These are phyloP conservation scores for Dendrolimus kikuchii DNA, from an alignment of 1,140 invertebrate species.

Conservation along the genomic window DNA sequence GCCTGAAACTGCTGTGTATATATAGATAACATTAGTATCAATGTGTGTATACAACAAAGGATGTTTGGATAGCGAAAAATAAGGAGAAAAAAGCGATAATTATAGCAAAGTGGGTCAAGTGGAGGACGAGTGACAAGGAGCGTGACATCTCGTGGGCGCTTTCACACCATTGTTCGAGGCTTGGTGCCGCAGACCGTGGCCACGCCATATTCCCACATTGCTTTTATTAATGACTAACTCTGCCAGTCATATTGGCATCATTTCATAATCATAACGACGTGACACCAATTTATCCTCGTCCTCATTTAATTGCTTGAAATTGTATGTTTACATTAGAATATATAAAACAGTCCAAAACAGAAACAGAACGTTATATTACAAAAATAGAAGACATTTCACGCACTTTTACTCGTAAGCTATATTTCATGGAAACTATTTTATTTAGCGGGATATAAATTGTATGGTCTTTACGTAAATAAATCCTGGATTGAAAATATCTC, in stretches of 20 bases:
- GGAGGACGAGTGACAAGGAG: slow-evolving; percentile 16
- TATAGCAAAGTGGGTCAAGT: slow-evolving; percentile 23
- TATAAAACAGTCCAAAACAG: too few relatives aligned
- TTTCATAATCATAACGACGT: slow-evolving; percentile 3
- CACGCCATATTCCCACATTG: slow-evolving; percentile 16
- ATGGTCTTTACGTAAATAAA: too few relatives aligned
- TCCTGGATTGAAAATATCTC: too few relatives aligned
- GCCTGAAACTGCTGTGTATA: too few relatives aligned
- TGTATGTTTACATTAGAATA: background rate
- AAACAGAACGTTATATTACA: too few relatives aligned
- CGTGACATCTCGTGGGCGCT: slow-evolving; percentile 19
- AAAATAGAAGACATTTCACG: too few relatives aligned
- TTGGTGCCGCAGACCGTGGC: slow-evolving; percentile 3
- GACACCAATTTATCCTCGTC: background rate
- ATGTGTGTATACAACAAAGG: slow-evolving; percentile 31
- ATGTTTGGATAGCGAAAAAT: background rate
- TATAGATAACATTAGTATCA: slow-evolving; percentile 31
- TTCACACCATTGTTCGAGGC: slow-evolving; percentile 14
- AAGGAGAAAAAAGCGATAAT: slow-evolving; percentile 24
- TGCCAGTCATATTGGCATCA: background rate
- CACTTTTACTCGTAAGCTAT: too few relatives aligned
- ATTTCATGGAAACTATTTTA: too few relatives aligned
- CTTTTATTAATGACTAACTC: slow-evolving; percentile 9
- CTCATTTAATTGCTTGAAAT: background rate
- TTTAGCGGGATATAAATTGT: too few relatives aligned